These are phyloP conservation scores for Acrocephalus arundinaceus DNA, from an alignment of 2,113 vertebrate species.

Conservation along the genomic window DNA sequence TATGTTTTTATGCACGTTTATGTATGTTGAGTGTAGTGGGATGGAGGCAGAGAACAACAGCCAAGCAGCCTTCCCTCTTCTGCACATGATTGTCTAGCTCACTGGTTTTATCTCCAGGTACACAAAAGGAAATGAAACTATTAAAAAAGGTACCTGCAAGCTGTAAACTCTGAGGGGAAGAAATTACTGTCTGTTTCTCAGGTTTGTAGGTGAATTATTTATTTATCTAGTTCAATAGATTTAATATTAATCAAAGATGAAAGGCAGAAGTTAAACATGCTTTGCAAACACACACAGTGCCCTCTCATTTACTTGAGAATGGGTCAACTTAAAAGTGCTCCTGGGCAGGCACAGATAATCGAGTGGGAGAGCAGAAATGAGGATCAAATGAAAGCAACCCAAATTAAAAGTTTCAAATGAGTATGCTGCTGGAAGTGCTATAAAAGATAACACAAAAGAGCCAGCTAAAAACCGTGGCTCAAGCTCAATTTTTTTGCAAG, in stretches of 20 bases:
- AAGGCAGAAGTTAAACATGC: background rate
- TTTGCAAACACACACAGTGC: background rate
- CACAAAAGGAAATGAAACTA: background rate
- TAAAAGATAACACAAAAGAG: conserved; percentile 10
- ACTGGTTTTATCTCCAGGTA: background rate
- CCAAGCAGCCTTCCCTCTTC: background rate
- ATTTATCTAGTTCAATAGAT: conserved; percentile 33
- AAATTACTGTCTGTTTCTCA: conserved; percentile 1
- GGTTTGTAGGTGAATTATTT: conserved; percentile 40
- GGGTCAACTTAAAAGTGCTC: background rate
- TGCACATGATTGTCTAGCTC: background rate
- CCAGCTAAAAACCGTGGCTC: background rate
- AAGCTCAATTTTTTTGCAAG: conserved; percentile 16
- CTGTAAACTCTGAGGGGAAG: conserved; percentile 1
- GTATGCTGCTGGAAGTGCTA: background rate
- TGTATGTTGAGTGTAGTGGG: background rate
- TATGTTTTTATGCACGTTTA: background rate
- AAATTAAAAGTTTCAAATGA: background rate
- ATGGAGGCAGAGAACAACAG: background rate
- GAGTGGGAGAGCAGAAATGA: background rate
- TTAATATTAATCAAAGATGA: conserved; percentile 23
- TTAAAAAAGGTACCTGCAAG: background rate
- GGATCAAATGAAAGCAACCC: background rate
- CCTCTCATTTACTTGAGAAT: background rate
- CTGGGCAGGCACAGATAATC: background rate